Evolutionary conservation across 2,888 invertebrate species (phyloP).

Genomic region (Noctua janthina): DNA sequence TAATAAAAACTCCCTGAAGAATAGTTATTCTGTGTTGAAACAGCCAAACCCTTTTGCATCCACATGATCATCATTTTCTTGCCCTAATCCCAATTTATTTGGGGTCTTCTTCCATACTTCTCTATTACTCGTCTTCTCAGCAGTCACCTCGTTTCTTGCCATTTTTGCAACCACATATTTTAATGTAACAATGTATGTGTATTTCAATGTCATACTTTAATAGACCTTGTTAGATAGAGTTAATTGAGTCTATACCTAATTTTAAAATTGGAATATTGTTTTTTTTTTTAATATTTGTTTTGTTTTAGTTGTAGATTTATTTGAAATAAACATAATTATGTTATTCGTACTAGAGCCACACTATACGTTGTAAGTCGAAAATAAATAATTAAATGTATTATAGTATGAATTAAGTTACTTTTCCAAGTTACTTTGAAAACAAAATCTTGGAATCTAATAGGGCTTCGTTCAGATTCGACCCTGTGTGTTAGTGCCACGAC

Average conservation of each 20-base stretch:
- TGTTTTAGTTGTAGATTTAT: not conserved
- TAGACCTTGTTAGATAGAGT: no score
- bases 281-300: not conserved
- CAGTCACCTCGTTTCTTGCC: not conserved
- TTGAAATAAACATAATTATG: not conserved
- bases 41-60: not conserved
- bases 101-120: not conserved
- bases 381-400: not conserved
- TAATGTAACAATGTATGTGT: not conserved
- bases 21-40: not conserved
- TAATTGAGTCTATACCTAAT: no score
- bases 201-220: no score
- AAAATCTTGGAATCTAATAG: not conserved
- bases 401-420: not conserved
- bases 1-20: not conserved
- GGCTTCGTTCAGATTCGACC: slow-evolving; percentile 44
- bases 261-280: no score
- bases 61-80: not conserved
- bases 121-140: not conserved
- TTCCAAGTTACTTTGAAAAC: not conserved
- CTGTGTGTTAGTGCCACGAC: slow-evolving; percentile 72
- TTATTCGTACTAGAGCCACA: not conserved
- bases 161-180: not conserved
- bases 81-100: not conserved
- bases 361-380: not conserved